phyloP scores from a whole-genome alignment of 1,140 invertebrate species.

The Augochlora pura region DNA sequence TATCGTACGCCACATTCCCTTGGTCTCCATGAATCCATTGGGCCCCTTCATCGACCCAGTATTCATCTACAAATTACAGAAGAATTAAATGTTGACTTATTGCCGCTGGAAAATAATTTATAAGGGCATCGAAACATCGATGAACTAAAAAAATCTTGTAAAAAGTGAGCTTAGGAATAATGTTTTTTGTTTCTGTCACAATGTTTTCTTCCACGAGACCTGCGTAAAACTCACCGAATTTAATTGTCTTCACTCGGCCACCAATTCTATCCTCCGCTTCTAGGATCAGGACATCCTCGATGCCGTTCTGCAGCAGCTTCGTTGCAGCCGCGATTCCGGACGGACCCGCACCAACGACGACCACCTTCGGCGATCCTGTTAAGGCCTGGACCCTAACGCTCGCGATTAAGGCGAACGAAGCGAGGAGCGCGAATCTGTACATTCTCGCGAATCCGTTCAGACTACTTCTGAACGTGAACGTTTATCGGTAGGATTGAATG shows the following conservation, averaged over 20 bases:
- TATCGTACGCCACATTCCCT: slow-evolving; percentile 84
- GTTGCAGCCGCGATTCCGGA: slow-evolving; percentile 83
- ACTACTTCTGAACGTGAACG: not conserved
- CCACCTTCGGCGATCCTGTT: slow-evolving; percentile 60
- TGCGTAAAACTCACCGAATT: slow-evolving; percentile 77
- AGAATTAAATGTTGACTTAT: too few species aligned
- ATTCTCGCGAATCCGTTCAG: not conserved
- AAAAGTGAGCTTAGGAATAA: too few species aligned
- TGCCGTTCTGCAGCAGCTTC: slow-evolving; percentile 79
- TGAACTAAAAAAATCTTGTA: too few species aligned
- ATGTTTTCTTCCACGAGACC: too few species aligned
- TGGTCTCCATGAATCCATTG: slow-evolving; percentile 92
- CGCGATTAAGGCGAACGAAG: not conserved
- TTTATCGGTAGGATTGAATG: slow-evolving; percentile 22
- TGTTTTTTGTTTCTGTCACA: too few species aligned
- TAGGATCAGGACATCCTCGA: slow-evolving; percentile 81
- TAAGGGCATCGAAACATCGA: too few species aligned
- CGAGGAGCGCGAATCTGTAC: not conserved
- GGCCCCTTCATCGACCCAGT: slow-evolving; percentile 89
- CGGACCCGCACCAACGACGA: slow-evolving; percentile 83
- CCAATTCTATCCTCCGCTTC: slow-evolving; percentile 88
- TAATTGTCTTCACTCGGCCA: slow-evolving; percentile 84
- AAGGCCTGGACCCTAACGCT: not conserved
- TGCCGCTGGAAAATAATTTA: too few species aligned
- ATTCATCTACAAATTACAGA: slow-evolving; percentile 75